These are phyloP conservation scores for Elaeidobius kamerunicus DNA, from an alignment of 2,888 invertebrate species.

Conservation along the genomic window DNA sequence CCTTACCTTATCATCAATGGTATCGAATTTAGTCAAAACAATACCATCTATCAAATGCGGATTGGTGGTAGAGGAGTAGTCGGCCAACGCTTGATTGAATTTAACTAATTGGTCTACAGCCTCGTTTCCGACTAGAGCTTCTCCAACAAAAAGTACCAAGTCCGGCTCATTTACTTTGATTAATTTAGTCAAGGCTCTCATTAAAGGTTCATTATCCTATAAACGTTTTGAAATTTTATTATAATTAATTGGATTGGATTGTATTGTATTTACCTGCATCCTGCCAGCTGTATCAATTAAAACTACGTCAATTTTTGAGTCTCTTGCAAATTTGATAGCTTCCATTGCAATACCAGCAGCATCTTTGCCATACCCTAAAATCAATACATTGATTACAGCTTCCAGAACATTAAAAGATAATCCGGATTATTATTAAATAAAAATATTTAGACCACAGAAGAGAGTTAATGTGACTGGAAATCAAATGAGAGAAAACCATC, in stretches of 20 bases:
- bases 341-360: constrained; percentile 98
- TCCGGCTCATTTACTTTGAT: constrained; percentile 98
- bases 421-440: too few species aligned
- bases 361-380: constrained; percentile 86
- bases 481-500: too few species aligned
- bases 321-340: constrained; percentile 86
- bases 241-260: too few species aligned
- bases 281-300: constrained; percentile 99
- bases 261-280: constrained; percentile 89
- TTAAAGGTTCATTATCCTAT: constrained; percentile 94
- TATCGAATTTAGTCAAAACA: constrained; percentile 98
- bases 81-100: constrained; percentile 97
- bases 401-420: too few species aligned
- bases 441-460: too few species aligned
- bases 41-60: constrained; percentile 98
- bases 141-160: constrained; percentile 97
- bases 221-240: too few species aligned
- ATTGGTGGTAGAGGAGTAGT: constrained; percentile 72
- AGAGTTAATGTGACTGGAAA: too few species aligned
- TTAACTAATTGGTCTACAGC: constrained; percentile 99
- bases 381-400: background rate
- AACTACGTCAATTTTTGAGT: constrained; percentile 83
- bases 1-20: constrained; percentile 93
- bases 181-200: constrained; percentile 95
- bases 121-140: constrained; percentile 99